phyloP scores from a whole-genome alignment of 2,113 vertebrate species.

The Epinephelus lanceolatus region DNA sequence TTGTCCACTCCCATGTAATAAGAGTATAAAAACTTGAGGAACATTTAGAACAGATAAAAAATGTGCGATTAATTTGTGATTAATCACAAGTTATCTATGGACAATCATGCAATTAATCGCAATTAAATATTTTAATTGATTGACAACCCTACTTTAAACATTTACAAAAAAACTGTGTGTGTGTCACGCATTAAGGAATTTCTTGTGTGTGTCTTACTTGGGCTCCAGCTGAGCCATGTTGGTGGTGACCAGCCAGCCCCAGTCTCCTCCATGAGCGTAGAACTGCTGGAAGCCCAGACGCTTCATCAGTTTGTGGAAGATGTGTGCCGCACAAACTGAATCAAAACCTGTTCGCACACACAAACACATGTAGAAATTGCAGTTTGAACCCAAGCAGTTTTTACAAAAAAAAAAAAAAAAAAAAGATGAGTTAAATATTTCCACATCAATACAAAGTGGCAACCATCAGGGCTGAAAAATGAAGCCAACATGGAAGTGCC shows the following conservation, averaged over 20 bases:
- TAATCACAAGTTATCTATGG: no score
- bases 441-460: no score
- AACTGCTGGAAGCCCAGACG: slow-evolving; percentile 89
- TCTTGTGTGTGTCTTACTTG: slow-evolving; percentile 64
- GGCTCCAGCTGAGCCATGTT: slow-evolving; percentile 91
- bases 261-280: slow-evolving; percentile 92
- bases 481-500: no score
- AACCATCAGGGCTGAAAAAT: no score
- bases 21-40: no score
- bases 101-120: no score
- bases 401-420: not conserved
- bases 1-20: no score
- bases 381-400: no score
- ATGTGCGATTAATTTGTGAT: no score
- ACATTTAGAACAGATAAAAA: no score
- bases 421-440: no score
- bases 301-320: slow-evolving; percentile 93
- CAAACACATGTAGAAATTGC: not conserved
- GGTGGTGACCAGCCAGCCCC: slow-evolving; percentile 87
- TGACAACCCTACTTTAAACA: not conserved
- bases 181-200: not conserved
- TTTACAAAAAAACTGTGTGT: not conserved
- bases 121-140: no score
- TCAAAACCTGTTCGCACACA: slow-evolving; percentile 83
- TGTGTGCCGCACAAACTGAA: slow-evolving; percentile 83